Conservation (phyloP, 1,140 invertebrate genomes). For the Oryzaephilus surinamensis region DNA sequence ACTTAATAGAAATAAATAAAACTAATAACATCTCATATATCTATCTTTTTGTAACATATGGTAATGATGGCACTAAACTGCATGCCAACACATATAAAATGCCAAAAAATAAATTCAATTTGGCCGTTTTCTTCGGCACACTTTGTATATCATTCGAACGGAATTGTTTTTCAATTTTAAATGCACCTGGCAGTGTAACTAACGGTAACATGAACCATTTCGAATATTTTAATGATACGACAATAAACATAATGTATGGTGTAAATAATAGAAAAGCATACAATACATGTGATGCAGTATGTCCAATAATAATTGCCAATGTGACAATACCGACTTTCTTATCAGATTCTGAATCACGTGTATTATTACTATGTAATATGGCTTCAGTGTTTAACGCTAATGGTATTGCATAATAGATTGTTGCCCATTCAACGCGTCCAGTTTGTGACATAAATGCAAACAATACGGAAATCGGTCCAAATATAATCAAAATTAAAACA, state of each 20-base stretch:
- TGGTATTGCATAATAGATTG: conserved; percentile 87
- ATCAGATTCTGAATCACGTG: conserved; percentile 78
- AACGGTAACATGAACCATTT: conserved; percentile 82
- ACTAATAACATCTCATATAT: conserved; percentile 16
- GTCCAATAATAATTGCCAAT: conserved; percentile 85
- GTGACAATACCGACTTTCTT: conserved; percentile 81
- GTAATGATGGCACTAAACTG: conserved; percentile 47
- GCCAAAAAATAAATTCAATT: conserved; percentile 83
- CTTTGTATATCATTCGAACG: conserved; percentile 62
- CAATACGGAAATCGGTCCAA: conserved; percentile 88
- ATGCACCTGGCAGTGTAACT: conserved; percentile 75
- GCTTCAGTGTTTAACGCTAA: conserved; percentile 90
- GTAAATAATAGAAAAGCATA: conserved; percentile 85
- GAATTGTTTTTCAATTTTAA: conserved; percentile 84
- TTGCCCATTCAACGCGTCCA: conserved; percentile 71
- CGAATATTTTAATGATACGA: conserved; percentile 71
- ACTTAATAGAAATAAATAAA: conserved; percentile 18
- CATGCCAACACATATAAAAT: conserved; percentile 78
- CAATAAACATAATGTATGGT: conserved; percentile 82
- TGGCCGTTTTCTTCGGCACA: conserved; percentile 80
- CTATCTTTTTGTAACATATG: conserved; percentile 37
- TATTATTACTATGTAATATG: conserved; percentile 91
- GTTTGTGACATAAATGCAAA: conserved; percentile 90
- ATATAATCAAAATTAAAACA: conserved; percentile 81
- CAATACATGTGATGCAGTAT: conserved; percentile 79